Evolutionary conservation across 2,797 vertebrate species (phyloP).

Genomic region (Apogon talboti): DNA sequence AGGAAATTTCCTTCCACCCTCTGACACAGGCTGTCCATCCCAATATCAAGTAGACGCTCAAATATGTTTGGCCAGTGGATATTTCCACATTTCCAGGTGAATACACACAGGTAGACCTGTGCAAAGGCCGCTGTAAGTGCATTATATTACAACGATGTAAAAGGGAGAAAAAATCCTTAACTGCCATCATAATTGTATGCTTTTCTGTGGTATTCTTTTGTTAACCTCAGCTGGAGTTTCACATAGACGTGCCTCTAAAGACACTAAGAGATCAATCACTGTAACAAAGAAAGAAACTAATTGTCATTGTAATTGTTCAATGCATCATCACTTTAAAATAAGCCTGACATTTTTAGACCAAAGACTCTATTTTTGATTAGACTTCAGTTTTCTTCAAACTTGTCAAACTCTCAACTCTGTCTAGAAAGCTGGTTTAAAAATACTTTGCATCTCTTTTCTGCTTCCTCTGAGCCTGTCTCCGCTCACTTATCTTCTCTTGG

Average conservation of each 20-base stretch:
- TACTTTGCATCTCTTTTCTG: constrained; percentile 41
- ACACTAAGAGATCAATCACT: constrained; percentile 18
- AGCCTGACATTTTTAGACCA: constrained; percentile 56
- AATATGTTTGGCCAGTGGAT: constrained; percentile 1
- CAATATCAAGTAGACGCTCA: background rate
- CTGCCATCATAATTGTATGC: too few relatives aligned
- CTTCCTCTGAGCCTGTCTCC: constrained; percentile 34
- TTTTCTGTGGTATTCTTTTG: too few relatives aligned
- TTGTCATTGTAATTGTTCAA: constrained; percentile 20
- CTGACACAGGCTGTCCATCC: constrained; percentile 8
- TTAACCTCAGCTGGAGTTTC: background rate
- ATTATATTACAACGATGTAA: too few relatives aligned
- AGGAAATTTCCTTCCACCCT: constrained; percentile 6
- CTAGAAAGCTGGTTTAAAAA: constrained; percentile 55
- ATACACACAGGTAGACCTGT: constrained; percentile 4
- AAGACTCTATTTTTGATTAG: constrained; percentile 52
- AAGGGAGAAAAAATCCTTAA: too few relatives aligned
- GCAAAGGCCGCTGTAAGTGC: constrained; percentile 2
- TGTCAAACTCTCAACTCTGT: constrained; percentile 46
- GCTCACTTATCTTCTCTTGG: constrained; percentile 32
- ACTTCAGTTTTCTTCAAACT: constrained; percentile 35
- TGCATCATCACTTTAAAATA: constrained; percentile 29
- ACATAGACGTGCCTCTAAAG: background rate
- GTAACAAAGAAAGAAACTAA: constrained; percentile 20
- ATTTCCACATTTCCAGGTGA: background rate